These are phyloP conservation scores for Capra hircus DNA, from an alignment of 2,113 vertebrate genomes.

Conservation along the genomic window DNA sequence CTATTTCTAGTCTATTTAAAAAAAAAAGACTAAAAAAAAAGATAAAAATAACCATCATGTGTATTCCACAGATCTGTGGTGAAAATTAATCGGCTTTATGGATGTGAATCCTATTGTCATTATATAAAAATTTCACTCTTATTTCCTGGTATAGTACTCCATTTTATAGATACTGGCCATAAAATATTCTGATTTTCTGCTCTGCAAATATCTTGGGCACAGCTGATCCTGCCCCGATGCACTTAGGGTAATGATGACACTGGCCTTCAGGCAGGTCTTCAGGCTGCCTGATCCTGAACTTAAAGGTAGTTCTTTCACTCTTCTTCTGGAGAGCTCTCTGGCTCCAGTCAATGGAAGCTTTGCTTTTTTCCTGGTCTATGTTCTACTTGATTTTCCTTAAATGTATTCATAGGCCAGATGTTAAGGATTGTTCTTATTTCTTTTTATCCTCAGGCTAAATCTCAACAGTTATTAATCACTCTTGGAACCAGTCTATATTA, in stretches of 20 bases:
- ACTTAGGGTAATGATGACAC: not conserved
- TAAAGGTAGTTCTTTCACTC: not conserved
- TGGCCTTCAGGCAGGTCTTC: not conserved
- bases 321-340: not conserved
- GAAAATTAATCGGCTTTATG: not conserved
- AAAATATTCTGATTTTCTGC: not conserved
- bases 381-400: not conserved
- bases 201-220: not conserved
- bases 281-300: not conserved
- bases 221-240: not conserved
- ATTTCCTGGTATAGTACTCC: not conserved
- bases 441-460: not conserved
- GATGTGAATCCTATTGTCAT: not conserved
- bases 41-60: not conserved
- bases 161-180: not conserved
- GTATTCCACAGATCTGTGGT: not conserved
- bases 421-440: conserved; percentile 2
- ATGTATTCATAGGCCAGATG: conserved; percentile 8
- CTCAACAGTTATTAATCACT: not conserved
- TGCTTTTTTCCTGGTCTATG: not conserved
- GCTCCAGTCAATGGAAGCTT: not conserved
- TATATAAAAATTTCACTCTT: not conserved
- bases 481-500: not conserved
- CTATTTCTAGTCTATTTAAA: not conserved
- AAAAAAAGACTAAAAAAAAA: not conserved